Conservation (phyloP, 1,140 invertebrate genomes). For the Heliothis subflexa region DNA sequence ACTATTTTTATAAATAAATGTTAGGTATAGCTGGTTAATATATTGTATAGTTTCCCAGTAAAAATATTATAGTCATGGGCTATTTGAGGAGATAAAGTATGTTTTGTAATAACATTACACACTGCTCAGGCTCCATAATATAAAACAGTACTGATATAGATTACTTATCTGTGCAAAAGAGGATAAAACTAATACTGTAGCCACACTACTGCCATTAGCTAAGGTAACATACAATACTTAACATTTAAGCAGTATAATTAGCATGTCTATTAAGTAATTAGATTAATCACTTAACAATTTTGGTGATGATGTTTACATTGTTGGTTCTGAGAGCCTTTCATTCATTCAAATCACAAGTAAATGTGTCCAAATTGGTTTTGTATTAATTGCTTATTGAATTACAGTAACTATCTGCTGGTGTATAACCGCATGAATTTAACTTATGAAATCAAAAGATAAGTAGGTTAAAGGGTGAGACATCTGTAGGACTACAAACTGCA, state of each 20-base stretch:
- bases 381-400: background rate
- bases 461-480: conserved; percentile 49
- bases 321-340: background rate
- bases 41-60: background rate
- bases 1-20: background rate
- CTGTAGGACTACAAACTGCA: conserved; percentile 13
- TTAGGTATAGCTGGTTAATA: no score
- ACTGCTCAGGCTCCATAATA: conserved; percentile 2
- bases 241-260: background rate
- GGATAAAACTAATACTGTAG: background rate
- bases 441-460: conserved; percentile 43
- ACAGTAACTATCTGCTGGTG: background rate
- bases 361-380: background rate
- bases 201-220: background rate
- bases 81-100: conserved; percentile 13
- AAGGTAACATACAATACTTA: background rate
- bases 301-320: background rate
- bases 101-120: conserved; percentile 21
- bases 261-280: background rate
- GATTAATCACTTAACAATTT: background rate
- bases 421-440: conserved; percentile 14
- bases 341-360: background rate
- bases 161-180: background rate
- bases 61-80: conserved; percentile 16
- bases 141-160: background rate